Evolutionary conservation across 2,113 vertebrate genomes (phyloP), one percentile per base, ranked within the genome.

Genomic region (Ctenodactylus gundi): DNA sequence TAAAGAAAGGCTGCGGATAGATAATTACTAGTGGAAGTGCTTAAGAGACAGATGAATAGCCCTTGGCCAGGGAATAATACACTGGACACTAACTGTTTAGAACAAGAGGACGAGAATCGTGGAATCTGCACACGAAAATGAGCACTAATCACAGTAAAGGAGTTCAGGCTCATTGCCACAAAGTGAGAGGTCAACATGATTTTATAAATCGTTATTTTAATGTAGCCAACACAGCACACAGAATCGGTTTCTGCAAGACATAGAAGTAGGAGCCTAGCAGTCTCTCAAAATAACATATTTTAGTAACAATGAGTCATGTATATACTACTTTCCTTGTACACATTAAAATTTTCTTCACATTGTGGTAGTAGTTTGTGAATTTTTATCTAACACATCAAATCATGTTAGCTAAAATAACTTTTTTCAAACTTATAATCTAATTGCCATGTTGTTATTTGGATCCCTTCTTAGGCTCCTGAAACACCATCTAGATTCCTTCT

Each of bases 341-440:
- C 25, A 62, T 75, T 75, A 88, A 73, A n/a, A n/a, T n/a, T n/a
- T n/a, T n/a, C n/a, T 82, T 31, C 82, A 12, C 65, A 81, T 15
- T 25, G 17, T 68, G 31, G 67, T 85, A 3, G 46, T 27, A 20
- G 31, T 49, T 68, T 85, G 36, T 55, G 49, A 44, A 78, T 17
- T 7, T 70, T 70, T n/a, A 53, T 80, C 65, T 85, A 95, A 75
- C 6, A 89, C 8, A 91, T 88, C 62, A 94, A 88, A 91, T 18
- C 75, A 77, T 84, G 51, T 46, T 90, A 55, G 58, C 73, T 85
- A 51, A 85, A 81, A 92, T 10, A 46, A 58, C 8, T 3, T 67
- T 88, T 58, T 72, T 90, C 73, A 90, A 15, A 94, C 64, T 60
- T 80, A 84, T 41, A 90, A 94, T 58, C 21, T n/a, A 93, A 46